Conservation (phyloP, 2,113 vertebrate species). For the Indicator indicator region DNA sequence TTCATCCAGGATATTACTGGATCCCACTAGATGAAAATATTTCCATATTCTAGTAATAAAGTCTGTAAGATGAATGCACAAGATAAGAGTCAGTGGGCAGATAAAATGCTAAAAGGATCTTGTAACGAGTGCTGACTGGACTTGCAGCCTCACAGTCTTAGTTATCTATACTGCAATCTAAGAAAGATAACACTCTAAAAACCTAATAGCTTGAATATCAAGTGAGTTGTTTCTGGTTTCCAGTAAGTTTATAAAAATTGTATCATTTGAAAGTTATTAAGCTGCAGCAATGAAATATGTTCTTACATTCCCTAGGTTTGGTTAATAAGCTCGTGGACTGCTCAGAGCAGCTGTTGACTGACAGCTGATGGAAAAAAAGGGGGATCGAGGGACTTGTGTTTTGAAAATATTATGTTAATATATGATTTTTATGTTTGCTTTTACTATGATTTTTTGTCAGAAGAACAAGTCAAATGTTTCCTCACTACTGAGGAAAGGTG, state of each 20-base stretch:
- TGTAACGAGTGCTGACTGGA: background rate
- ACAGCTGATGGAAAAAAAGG: background rate
- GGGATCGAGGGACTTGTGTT: background rate
- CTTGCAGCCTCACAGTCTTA: background rate
- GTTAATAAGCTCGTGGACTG: background rate
- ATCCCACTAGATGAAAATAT: background rate
- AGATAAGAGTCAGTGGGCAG: background rate
- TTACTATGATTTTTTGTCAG: background rate
- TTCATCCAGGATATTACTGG: background rate
- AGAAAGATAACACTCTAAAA: background rate
- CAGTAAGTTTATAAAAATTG: background rate
- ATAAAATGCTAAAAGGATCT: background rate
- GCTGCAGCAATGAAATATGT: background rate
- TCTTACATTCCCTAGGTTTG: background rate
- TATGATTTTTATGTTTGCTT: background rate
- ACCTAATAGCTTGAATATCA: background rate
- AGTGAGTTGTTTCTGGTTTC: background rate
- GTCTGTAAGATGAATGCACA: background rate
- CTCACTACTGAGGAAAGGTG: background rate
- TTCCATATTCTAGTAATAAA: background rate
- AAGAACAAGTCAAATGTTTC: background rate
- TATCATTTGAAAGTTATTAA: background rate
- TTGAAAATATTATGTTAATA: background rate
- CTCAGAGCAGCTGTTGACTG: background rate
- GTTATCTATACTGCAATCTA: background rate